A percentile compares a stretch with the other conserved stretches of the same genome.
Conservation (phyloP, 2,888 invertebrate species). For the Proisotoma minuta region DNA sequence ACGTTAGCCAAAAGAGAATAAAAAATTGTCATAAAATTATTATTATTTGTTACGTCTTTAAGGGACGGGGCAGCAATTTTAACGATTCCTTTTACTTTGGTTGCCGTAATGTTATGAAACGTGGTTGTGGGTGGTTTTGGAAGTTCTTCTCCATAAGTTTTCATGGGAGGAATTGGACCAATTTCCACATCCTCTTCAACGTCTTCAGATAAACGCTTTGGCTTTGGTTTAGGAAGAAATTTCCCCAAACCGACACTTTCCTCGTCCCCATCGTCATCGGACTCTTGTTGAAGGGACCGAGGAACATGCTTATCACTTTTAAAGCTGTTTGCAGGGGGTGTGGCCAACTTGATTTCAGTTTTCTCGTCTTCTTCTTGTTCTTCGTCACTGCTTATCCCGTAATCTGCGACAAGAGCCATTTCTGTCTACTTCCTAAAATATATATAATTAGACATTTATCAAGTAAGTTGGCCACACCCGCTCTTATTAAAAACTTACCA, state of each 20-base stretch:
- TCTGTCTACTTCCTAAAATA: too few relatives aligned
- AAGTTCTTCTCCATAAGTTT: slow-evolving; percentile 41
- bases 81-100: slow-evolving; percentile 52
- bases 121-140: slow-evolving; percentile 27
- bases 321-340: too few relatives aligned
- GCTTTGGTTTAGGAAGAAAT: slow-evolving; percentile 1
- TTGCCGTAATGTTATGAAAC: slow-evolving; percentile 17
- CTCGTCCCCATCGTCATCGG: background rate
- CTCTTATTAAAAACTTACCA: too few relatives aligned
- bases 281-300: too few relatives aligned
- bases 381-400: too few relatives aligned
- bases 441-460: too few relatives aligned
- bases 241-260: background rate
- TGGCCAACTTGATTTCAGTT: too few relatives aligned
- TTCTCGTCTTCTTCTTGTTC: too few relatives aligned
- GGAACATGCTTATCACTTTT: too few relatives aligned
- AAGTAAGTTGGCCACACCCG: too few relatives aligned
- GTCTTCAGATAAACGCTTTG: background rate
- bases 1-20: slow-evolving; percentile 5
- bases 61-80: slow-evolving; percentile 67
- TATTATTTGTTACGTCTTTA: slow-evolving; percentile 59
- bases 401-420: too few relatives aligned
- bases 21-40: slow-evolving; percentile 5
- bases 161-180: slow-evolving; percentile 44
- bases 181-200: slow-evolving; percentile 22